Base-by-base conservation (phyloP, 2,797 vertebrate species). In the Epinephelus coioides region DNA sequence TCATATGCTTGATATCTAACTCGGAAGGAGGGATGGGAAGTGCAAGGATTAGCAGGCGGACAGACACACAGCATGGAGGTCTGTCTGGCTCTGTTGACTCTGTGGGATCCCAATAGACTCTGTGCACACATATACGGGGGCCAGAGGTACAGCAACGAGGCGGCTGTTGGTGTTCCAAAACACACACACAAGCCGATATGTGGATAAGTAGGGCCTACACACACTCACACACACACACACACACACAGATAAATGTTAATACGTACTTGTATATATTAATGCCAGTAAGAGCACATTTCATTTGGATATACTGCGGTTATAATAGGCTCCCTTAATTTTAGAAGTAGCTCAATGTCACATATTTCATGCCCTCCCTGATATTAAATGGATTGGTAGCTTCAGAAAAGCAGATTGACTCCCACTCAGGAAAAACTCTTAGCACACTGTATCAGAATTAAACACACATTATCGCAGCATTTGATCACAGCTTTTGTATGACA, bases 1-100 rank as follows among this genome's bases (percentile, higher is more conserved):
- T 87, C 86, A 86, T 89, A 86, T 83, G 82, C 84, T 81, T 87
- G 83, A 84, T 91, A 88, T 89, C 85, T 70, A 86, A 85, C 86
- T 89, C 34, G 12, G 73, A 79, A 71, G 84, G 79, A 69, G 69
- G 78, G 82, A 70, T 73, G 76, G 60, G 76, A 77, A 77, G 76
- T 51, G 81, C 17, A 62, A 71, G 91, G 88, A 92, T 92, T 91
- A 92, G 70, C 62, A 51, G 69, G 69, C 78, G 64, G 82, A 84
- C 76, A 87, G 81, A 86, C 69, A 62, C 78, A 74, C 88, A 63
- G 82, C 69, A 49, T 67, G 69, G 81, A 81, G 72, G 82, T 90
- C 80, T 77, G 77, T 82, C 78, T 86, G 86, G 71, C 81, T 91
- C 81, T 84, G 86, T 79, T 86, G 87, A 81, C 86, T 89, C 84